Evolutionary conservation across 2,113 vertebrate species (phyloP), one percentile per base, ranked within the genome.

Genomic region (Sprattus sprattus): DNA sequence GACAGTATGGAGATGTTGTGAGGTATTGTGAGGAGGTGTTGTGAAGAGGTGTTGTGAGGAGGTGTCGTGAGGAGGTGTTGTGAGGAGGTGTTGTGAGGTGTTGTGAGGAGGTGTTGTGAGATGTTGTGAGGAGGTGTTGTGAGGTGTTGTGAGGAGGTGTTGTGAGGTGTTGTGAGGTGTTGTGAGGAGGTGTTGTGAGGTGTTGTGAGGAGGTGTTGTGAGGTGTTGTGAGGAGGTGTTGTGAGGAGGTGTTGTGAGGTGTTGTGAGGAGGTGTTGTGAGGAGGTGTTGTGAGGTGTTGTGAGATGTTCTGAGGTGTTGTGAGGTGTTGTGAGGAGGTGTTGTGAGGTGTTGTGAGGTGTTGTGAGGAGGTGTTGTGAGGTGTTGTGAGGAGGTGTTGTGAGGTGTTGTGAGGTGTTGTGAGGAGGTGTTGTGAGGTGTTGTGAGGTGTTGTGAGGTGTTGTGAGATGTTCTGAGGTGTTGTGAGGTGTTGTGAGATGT

Each of bases 1-100:
- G 67, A 88, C 50, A 52, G 67, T 50, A 25, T 67, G 20, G 49
- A 71, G 50, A 88, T n/a, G n/a, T n/a, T n/a, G n/a, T n/a, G n/a
- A n/a, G 78, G 10, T 64, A 22, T 22, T 22, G 4, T 64, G 57
- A n/a, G 22, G 6, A 2, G 1, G 20, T 3, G 20, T 7, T n/a
- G n/a, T n/a, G n/a, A n/a, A n/a, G n/a, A n/a, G 78, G 10, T 64
- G 57, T 22, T 22, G 4, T 64, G 57, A n/a, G 22, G 6, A 2
- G 1, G 20, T 3, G n/a, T n/a, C n/a, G 20, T 7, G 18, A n/a
- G 18, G 22, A 25, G 22, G 10, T 64, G 57, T 22, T 22, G 4
- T 64, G 57, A n/a, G 22, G 6, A 2, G 1, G 20, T 3, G 20
- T 7, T n/a, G n/a, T n/a, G n/a, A n/a, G 78, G 10, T 64, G 57